Evolutionary conservation across 2,113 vertebrate species (phyloP).

Genomic region (Nothobranchius furzeri): DNA sequence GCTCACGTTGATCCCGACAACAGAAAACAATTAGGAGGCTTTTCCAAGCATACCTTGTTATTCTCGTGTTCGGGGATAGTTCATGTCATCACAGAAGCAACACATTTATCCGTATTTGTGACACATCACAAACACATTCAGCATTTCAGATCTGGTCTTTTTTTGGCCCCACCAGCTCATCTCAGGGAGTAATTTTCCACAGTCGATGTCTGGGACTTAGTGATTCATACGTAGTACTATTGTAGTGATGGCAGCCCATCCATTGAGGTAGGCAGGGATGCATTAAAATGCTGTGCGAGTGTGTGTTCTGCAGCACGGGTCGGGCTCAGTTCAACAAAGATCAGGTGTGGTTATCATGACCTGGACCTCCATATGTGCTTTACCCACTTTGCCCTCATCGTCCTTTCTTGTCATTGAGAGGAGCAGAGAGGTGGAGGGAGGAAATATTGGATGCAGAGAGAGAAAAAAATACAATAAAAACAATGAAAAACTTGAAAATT

Average conservation of each 20-base stretch:
- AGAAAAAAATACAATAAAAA: conserved; percentile 3
- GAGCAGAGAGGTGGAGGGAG: background rate
- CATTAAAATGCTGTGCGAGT: conserved; percentile 65
- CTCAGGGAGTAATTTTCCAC: conserved; percentile 62
- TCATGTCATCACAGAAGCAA: conserved; percentile 34
- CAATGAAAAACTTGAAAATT: background rate
- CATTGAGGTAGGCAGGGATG: conserved; percentile 39
- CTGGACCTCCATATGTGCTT: conserved; percentile 49
- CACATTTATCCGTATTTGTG: conserved; percentile 13
- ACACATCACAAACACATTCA: conserved; percentile 13
- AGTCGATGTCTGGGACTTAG: conserved; percentile 41
- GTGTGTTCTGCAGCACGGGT: conserved; percentile 43
- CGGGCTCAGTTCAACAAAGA: conserved; percentile 52
- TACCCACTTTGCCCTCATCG: conserved; percentile 43
- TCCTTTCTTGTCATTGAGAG: background rate
- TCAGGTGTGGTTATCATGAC: conserved; percentile 62
- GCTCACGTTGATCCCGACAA: conserved; percentile 37
- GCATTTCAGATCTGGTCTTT: conserved; percentile 14
- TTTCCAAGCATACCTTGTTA: conserved; percentile 7
- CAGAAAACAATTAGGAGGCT: conserved; percentile 23
- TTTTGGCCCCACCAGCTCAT: background rate
- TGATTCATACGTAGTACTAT: conserved; percentile 52
- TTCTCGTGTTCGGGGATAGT: conserved; percentile 29
- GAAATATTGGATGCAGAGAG: background rate
- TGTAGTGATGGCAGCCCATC: conserved; percentile 49